Base-by-base conservation (phyloP, 2,113 vertebrate genomes). In the Leptocoma aspasia region DNA sequence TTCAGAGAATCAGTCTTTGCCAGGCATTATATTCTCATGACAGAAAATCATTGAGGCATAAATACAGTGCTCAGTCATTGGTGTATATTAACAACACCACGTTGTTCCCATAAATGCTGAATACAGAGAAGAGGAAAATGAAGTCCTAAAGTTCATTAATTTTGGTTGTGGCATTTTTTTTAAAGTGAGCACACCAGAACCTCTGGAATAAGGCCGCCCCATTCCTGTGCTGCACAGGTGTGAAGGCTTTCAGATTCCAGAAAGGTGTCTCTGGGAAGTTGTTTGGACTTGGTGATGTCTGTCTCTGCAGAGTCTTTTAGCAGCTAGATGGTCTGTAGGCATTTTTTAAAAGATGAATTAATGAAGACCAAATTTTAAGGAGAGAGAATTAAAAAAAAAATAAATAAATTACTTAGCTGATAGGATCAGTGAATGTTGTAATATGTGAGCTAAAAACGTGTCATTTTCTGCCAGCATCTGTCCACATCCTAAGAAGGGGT, bases 1-100 rank as follows among this genome's bases (percentile, higher is more conserved):
- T 96, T 96, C 88, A 96, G 79, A 86, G 92, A 92, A 95, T 93
- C 92, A 45, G 42, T 78, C 94, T 92, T 95, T 97, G 94, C 92
- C 92, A 94, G 85, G 79, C 95, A 92, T 96, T 95, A 91, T 95
- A 91, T 95, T 96, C 91, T 96, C 88, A 90, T 91, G 94, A 94
- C 93, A 97, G 94, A 96, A 97, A 95, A 96, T 94, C 90, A 95
- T 41, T 90, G 92, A 96, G 90, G 93, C 94, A 94, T 92, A 95
- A 96, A 97, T 95, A 93, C 88, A 94, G 76, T 0, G 8, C 82
- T 86, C 88, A 94, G 85, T 90, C 93, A 83, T 49, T 93, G 88
- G 82, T 94, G 85, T 95, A 50, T 89, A 93, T 92, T 94, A 96
- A 97, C 85, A 96, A 70, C 88, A 90, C 68, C 82, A 86, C 14